Evolutionary conservation across 2,888 invertebrate genomes (phyloP).

Genomic region (Gryllus longicercus): DNA sequence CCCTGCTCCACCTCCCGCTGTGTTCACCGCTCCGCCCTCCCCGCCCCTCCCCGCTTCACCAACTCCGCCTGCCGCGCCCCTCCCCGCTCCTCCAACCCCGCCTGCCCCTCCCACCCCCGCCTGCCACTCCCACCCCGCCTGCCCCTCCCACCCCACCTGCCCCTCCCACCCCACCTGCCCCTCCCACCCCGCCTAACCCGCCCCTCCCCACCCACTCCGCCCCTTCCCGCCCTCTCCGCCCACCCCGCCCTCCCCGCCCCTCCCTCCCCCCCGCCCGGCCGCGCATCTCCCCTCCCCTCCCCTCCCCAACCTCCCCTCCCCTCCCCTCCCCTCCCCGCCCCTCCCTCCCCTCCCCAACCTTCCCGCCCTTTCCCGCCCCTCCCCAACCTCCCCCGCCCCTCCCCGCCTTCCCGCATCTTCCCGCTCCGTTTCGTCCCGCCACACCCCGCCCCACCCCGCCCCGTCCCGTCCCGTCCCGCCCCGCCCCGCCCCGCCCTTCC

Average conservation of each 20-base stretch:
- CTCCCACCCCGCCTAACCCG: neutral
- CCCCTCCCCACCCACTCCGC: neutral
- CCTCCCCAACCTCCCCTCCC: neutral
- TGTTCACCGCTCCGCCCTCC: neutral
- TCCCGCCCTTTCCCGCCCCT: neutral
- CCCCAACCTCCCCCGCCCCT: neutral
- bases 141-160: neutral
- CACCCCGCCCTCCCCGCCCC: neutral
- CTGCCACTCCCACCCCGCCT: neutral
- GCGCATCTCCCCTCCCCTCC: no score
- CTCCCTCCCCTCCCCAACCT: neutral
- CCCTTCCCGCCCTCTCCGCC: neutral
- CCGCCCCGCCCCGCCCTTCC: neutral
- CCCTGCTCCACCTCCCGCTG: neutral
- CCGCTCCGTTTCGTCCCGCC: neutral
- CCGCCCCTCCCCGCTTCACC: neutral
- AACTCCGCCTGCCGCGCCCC: neutral
- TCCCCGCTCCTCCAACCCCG: neutral
- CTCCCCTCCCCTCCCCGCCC: no score
- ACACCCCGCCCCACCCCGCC: neutral
- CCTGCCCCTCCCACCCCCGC: neutral
- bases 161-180: neutral
- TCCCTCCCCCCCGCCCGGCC: no score
- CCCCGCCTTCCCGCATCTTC: neutral
- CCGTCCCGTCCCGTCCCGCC: neutral